phyloP scores from a whole-genome alignment of 2,797 vertebrate species.

The Malurus splendens region DNA sequence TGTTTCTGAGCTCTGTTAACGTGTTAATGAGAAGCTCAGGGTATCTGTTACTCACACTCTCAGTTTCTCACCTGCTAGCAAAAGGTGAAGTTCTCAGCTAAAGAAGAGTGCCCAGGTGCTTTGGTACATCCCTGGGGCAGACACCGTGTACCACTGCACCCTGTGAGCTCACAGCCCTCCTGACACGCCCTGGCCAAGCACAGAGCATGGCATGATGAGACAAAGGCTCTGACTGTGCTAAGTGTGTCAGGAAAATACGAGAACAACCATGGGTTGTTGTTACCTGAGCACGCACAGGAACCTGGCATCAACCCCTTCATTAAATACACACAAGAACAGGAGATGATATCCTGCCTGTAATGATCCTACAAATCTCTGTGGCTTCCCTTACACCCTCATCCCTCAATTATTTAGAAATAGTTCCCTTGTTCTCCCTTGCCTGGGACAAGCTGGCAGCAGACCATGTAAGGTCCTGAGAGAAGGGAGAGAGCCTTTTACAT shows the following conservation, averaged over 20 bases:
- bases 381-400: background rate
- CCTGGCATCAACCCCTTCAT: background rate
- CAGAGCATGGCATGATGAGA: fast-evolving
- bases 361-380: background rate
- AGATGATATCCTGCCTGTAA: background rate
- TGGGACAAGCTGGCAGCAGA: background rate
- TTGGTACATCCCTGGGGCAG: background rate
- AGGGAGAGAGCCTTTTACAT: background rate
- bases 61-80: background rate
- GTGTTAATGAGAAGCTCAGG: background rate
- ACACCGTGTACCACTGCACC: fast-evolving
- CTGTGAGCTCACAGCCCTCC: background rate
- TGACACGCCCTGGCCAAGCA: background rate
- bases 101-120: background rate
- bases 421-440: fast-evolving
- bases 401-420: background rate
- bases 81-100: background rate
- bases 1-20: background rate
- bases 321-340: background rate
- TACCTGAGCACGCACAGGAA: fast-evolving
- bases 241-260: background rate
- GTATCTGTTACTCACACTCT: background rate
- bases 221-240: background rate
- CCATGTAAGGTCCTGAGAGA: background rate
- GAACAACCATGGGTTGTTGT: background rate